Conservation (phyloP, 2,888 invertebrate species). For the Megamerina dolium region DNA sequence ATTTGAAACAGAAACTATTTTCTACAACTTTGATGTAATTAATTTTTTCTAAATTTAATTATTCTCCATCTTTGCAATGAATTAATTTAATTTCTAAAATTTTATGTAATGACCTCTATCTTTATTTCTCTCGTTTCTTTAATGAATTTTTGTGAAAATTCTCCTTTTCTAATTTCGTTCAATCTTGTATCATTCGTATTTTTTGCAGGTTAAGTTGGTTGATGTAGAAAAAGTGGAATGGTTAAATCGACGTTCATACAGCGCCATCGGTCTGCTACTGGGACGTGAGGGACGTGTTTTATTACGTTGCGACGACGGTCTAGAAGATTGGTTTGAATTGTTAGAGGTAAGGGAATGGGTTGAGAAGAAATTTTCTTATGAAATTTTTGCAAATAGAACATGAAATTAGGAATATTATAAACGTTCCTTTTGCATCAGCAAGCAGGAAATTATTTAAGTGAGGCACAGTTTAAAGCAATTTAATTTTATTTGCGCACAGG, state of each 20-base stretch:
- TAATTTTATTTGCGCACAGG: constrained; percentile 36
- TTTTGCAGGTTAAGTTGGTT: constrained; percentile 54
- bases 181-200: constrained; percentile 6
- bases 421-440: background rate
- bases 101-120: no score
- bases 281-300: constrained; percentile 51
- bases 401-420: background rate
- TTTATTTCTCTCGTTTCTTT: no score
- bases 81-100: no score
- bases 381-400: no score
- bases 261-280: constrained; percentile 55
- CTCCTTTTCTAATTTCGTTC: no score
- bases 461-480: no score
- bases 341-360: constrained; percentile 50
- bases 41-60: no score
- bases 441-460: no score
- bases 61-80: no score
- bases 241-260: constrained; percentile 61
- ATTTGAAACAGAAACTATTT: no score
- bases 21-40: no score
- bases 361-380: background rate
- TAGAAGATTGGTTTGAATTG: constrained; percentile 62
- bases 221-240: constrained; percentile 63
- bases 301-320: constrained; percentile 51
- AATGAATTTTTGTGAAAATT: no score